phyloP scores from a whole-genome alignment of 1,140 invertebrate genomes.

The Tenebrio molitor region DNA sequence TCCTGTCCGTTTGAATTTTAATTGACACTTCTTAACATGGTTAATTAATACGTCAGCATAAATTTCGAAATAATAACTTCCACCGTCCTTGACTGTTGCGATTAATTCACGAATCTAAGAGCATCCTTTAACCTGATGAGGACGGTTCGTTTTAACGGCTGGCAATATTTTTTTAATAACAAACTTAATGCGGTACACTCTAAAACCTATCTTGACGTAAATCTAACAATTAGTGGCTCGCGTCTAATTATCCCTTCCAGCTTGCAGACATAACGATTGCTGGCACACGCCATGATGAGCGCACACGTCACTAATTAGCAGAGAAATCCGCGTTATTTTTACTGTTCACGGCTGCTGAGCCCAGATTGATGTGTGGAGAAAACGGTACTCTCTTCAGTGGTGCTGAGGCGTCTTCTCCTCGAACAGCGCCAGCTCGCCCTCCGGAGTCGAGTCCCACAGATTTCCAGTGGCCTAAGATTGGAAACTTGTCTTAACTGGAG shows the following conservation, averaged over 20 bases:
- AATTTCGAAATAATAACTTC: conserved; percentile 23
- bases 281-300: conserved; percentile 55
- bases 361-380: conserved; percentile 55
- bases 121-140: conserved; percentile 5
- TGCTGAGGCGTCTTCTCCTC: conserved; percentile 13
- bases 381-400: conserved; percentile 49
- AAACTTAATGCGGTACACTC: conserved; percentile 11
- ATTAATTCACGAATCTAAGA: conserved; percentile 11
- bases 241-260: conserved; percentile 54
- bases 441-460: too few relatives aligned
- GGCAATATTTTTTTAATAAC: conserved; percentile 26
- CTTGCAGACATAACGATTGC: conserved; percentile 50
- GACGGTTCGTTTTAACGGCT: neutral
- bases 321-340: conserved; percentile 60
- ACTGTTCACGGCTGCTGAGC: conserved; percentile 56
- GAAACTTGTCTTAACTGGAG: too few relatives aligned
- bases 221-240: conserved; percentile 54
- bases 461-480: too few relatives aligned
- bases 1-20: too few relatives aligned
- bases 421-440: too few relatives aligned
- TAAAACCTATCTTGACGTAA: conserved; percentile 35
- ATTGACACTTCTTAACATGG: too few relatives aligned
- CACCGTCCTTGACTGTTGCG: conserved; percentile 7
- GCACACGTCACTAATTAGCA: conserved; percentile 58
- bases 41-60: neutral